Percentiles rank a stretch among this genome's conserved stretches.
Conservation (phyloP, 2,888 invertebrate genomes). For the Cantharis rustica region DNA sequence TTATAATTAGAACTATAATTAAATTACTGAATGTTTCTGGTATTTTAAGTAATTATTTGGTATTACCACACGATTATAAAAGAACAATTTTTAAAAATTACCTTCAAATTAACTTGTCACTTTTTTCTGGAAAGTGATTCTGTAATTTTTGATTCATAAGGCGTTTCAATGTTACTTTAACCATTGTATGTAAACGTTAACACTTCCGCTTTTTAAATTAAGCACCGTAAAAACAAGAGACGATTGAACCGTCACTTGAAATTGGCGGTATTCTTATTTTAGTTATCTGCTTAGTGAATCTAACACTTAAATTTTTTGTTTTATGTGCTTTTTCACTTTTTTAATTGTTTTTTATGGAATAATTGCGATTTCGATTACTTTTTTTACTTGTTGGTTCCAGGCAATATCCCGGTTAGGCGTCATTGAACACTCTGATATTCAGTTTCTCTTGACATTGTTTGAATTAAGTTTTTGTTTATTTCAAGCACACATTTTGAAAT, state of each 20-base stretch:
- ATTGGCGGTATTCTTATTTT: not conserved
- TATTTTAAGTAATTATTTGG: not conserved
- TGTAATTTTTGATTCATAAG: not conserved
- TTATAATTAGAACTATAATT: not conserved
- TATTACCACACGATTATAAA: not conserved
- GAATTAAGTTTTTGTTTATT: not conserved
- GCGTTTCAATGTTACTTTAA: not conserved
- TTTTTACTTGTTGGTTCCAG: not conserved
- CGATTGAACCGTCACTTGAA: not conserved
- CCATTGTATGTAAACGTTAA: conserved; percentile 1
- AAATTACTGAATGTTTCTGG: not conserved
- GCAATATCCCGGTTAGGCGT: not conserved
- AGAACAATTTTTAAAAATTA: not conserved
- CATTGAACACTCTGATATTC: not conserved
- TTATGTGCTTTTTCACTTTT: not conserved
- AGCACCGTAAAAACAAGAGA: not conserved
- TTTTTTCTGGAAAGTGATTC: not conserved
- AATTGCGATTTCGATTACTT: not conserved
- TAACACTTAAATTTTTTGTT: not conserved
- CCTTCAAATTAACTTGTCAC: not conserved
- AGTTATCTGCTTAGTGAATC: not conserved
- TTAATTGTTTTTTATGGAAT: not conserved
- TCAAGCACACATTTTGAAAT: not conserved
- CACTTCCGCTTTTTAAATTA: conserved; percentile 1
- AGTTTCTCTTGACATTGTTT: not conserved